Conservation (phyloP, 2,888 invertebrate species). For the Nomada hirtipes region DNA sequence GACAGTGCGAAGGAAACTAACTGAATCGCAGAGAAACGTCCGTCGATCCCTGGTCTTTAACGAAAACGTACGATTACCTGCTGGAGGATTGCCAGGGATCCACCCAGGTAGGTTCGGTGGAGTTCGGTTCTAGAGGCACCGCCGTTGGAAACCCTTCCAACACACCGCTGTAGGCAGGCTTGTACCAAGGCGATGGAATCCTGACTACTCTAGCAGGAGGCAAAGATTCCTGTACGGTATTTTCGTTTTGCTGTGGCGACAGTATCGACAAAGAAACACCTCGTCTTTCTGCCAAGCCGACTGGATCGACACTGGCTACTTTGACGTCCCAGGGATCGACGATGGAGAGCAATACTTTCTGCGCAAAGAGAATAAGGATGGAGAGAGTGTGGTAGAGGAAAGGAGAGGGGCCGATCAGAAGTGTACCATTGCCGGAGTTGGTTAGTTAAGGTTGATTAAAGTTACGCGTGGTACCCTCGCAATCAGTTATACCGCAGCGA, state of each 20-base stretch:
- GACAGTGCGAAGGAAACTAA: no score
- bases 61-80: slow-evolving; percentile 36
- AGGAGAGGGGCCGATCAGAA: slow-evolving; percentile 25
- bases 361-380: slow-evolving; percentile 58
- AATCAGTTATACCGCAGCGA: neutral
- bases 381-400: slow-evolving; percentile 29
- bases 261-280: slow-evolving; percentile 72
- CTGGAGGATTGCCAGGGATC: slow-evolving; percentile 45
- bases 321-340: slow-evolving; percentile 82
- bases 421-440: slow-evolving; percentile 67
- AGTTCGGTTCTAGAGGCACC: slow-evolving; percentile 12
- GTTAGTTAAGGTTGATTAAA: slow-evolving; percentile 75
- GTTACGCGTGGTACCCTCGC: slow-evolving; percentile 14
- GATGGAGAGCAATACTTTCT: slow-evolving; percentile 80
- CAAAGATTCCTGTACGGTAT: slow-evolving; percentile 35
- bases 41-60: neutral
- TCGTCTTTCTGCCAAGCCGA: slow-evolving; percentile 77
- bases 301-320: slow-evolving; percentile 82
- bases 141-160: slow-evolving; percentile 4
- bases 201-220: slow-evolving; percentile 56
- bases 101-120: slow-evolving; percentile 38
- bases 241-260: slow-evolving; percentile 36
- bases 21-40: no score
- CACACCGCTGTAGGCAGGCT: slow-evolving; percentile 66
- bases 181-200: slow-evolving; percentile 82